phyloP scores from a whole-genome alignment of 2,888 invertebrate genomes.

The Tricholauxania praeusta region DNA sequence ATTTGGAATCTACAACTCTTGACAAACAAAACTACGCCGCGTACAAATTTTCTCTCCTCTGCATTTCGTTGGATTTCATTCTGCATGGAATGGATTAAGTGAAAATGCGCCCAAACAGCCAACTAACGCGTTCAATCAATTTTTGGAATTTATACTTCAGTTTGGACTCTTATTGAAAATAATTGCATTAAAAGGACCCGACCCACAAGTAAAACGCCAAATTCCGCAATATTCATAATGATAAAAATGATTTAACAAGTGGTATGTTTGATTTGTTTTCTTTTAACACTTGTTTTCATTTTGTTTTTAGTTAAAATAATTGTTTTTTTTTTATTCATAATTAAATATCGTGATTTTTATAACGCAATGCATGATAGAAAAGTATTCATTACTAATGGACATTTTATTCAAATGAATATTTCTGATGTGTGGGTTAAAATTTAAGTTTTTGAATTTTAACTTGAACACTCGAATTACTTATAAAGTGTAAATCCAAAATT shows the following conservation, averaged over 20 bases:
- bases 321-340: not conserved
- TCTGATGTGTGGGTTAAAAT: no score
- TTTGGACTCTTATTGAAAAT: not conserved
- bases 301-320: not conserved
- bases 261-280: constrained; percentile 34
- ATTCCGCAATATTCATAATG: not conserved
- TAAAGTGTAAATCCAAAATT: no score
- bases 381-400: no score
- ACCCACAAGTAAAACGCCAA: constrained; percentile 13
- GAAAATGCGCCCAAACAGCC: constrained; percentile 10
- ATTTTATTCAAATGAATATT: no score
- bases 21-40: not conserved
- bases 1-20: constrained; percentile 4
- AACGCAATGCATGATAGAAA: no score
- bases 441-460: no score
- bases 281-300: constrained; percentile 14
- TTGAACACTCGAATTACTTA: no score
- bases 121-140: constrained; percentile 14
- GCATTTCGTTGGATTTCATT: constrained; percentile 31
- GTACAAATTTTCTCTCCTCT: not conserved
- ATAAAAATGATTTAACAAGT: not conserved
- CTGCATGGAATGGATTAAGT: constrained; percentile 28
- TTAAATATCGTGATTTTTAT: no score
- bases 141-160: constrained; percentile 21
- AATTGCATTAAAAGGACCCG: not conserved